Conservation (phyloP, 1,140 invertebrate species). For the Magallana angulata region DNA sequence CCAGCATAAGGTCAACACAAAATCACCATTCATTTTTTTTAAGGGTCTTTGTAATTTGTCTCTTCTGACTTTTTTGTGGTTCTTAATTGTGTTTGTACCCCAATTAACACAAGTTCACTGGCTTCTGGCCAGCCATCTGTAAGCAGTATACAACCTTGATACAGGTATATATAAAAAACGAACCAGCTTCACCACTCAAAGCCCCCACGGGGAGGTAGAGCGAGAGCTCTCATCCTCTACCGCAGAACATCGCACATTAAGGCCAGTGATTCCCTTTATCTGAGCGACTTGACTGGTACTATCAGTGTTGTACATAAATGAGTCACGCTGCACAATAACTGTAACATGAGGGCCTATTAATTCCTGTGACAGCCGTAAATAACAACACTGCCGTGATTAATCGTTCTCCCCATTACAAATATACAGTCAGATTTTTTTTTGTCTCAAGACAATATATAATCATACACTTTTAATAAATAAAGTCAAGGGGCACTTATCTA, state of each 20-base stretch:
- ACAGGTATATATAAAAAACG: background rate
- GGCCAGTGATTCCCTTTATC: background rate
- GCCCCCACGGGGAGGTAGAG: background rate
- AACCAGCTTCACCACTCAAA: slow-evolving; percentile 8
- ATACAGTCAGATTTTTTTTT: too few species aligned
- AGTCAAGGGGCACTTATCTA: too few species aligned
- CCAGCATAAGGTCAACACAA: too few species aligned
- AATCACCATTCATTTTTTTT: too few species aligned
- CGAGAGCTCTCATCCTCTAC: background rate
- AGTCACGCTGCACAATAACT: background rate
- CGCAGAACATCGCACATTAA: background rate
- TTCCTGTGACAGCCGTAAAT: slow-evolving; percentile 12
- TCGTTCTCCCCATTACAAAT: background rate
- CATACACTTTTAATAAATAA: too few species aligned
- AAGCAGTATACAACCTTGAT: slow-evolving; percentile 16
- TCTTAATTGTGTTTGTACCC: background rate
- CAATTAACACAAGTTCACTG: background rate
- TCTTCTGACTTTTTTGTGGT: too few species aligned
- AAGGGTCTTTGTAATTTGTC: too few species aligned
- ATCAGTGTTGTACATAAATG: background rate
- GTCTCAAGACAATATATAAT: too few species aligned
- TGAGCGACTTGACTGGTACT: background rate
- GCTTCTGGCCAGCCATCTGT: slow-evolving; percentile 19
- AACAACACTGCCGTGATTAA: slow-evolving; percentile 28
- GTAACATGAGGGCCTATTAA: slow-evolving; percentile 1